Evolutionary conservation across 2,888 invertebrate species (phyloP).

Genomic region (Plutella xylostella): DNA sequence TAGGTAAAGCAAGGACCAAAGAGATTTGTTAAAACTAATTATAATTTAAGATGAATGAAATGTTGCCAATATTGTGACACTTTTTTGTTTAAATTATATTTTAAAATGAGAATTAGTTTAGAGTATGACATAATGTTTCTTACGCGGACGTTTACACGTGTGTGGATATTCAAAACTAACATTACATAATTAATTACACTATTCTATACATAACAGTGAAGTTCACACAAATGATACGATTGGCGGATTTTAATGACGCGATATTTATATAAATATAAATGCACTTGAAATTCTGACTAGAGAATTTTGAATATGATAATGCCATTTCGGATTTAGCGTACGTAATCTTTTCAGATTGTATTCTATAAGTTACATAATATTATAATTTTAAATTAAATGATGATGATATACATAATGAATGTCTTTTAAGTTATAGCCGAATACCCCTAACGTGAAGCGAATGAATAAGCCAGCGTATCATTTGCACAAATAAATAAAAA

Average conservation of each 20-base stretch:
- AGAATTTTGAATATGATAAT: slow-evolving; percentile 40
- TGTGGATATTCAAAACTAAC: slow-evolving; percentile 4
- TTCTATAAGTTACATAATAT: not conserved
- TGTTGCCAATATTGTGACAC: too few relatives aligned
- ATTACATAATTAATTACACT: not conserved
- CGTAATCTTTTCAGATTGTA: not conserved
- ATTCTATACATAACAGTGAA: slow-evolving; percentile 25
- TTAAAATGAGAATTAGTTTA: not conserved
- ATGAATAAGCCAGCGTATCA: slow-evolving; percentile 32
- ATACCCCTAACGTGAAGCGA: not conserved
- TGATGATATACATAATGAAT: too few relatives aligned
- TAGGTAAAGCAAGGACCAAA: too few relatives aligned
- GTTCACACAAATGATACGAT: slow-evolving; percentile 60
- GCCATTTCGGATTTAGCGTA: not conserved
- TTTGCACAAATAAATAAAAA: slow-evolving; percentile 43
- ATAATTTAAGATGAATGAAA: too few relatives aligned
- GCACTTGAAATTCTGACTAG: slow-evolving; percentile 56
- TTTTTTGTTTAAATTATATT: too few relatives aligned
- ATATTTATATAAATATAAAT: slow-evolving; percentile 45
- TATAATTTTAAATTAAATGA: not conserved
- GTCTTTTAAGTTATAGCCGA: not conserved
- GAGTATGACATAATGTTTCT: not conserved
- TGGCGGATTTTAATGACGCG: slow-evolving; percentile 16
- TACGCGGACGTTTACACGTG: not conserved
- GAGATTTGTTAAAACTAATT: too few relatives aligned